A percentile compares a stretch with the other conserved stretches of the same genome.
phyloP scores from a whole-genome alignment of 2,797 vertebrate genomes.

The Vultur gryphus region DNA sequence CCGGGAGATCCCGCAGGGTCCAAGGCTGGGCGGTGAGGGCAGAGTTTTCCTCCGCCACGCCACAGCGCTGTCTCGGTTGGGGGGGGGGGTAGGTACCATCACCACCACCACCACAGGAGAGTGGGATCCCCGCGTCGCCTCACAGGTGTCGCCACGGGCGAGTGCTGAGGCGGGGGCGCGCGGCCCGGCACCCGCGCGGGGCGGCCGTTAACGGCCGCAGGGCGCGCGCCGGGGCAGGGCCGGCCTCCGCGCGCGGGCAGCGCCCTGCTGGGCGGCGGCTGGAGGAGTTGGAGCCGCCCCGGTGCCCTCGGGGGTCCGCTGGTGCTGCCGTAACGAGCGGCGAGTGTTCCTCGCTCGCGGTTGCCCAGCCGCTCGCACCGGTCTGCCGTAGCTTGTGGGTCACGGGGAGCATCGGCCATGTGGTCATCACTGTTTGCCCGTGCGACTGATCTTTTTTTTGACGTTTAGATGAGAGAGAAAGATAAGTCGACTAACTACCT shows the following conservation, averaged over 20 bases:
- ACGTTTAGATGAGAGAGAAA: not conserved
- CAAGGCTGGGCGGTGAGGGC: not conserved
- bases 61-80: not conserved
- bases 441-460: not conserved
- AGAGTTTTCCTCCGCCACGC: not conserved
- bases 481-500: not conserved
- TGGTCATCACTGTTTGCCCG: not conserved
- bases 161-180: not conserved
- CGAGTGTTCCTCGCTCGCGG: too few relatives aligned
- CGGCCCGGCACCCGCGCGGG: not conserved
- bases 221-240: not conserved
- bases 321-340: not conserved
- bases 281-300: not conserved
- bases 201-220: not conserved
- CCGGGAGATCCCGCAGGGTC: not conserved
- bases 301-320: not conserved
- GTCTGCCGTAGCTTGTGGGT: not conserved
- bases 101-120: fast-evolving
- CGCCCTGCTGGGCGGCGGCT: not conserved
- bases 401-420: fast-evolving
- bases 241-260: not conserved
- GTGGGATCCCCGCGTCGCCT: conserved; percentile 16
- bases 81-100: too few relatives aligned
- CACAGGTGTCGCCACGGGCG: not conserved
- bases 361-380: not conserved